Evolutionary conservation across 2,113 vertebrate species (phyloP), one percentile per base, ranked within the genome.

Genomic region (Sterna hirundo): DNA sequence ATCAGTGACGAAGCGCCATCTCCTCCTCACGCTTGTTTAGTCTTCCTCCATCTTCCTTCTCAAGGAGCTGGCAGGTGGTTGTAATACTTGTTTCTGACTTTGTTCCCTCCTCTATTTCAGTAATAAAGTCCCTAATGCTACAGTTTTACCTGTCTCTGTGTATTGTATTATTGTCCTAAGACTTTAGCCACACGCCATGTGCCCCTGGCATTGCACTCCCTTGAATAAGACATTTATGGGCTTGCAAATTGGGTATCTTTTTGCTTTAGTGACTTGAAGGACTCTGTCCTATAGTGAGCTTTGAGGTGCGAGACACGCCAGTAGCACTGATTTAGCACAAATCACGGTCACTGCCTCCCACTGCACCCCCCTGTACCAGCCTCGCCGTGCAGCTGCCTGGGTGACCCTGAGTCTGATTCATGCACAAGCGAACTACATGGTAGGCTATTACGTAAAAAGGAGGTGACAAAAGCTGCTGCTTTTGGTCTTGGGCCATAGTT

Each of bases 61-160:
- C 9, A 44, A 69, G 25, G 32, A 0, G 2, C 15, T 77, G 46
- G 26, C 84, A 32, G 12, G 13, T 75, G 74, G 46, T 42, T 78
- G 54, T 72, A 80, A 47, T 49, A 32, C 14, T 80, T 69, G 14
- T 69, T 88, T 80, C 62, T 61, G 40, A 34, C 30, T 66, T 80
- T 86, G 54, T 81, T 77, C 36, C 40, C 12, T 42, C 47, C 30
- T 91, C 62, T 79, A 1, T 75, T 90, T 93, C 36, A 23, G 17
- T 55, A 96, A 95, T 96, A 93, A 97, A 95, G 17, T 79, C 34
- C 26, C 13, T 40, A 21, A 55, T 68, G 47, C 64, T 76, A 29
- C 1, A 25, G 29, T 75, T 91, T 52, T 55, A 47, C 42, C 44
- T 27, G 52, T 68, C 76, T 90, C 40, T 72, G 69, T 71, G 81